Evolutionary conservation across 2,888 invertebrate genomes (phyloP).

Genomic region (Melipona beecheii): DNA sequence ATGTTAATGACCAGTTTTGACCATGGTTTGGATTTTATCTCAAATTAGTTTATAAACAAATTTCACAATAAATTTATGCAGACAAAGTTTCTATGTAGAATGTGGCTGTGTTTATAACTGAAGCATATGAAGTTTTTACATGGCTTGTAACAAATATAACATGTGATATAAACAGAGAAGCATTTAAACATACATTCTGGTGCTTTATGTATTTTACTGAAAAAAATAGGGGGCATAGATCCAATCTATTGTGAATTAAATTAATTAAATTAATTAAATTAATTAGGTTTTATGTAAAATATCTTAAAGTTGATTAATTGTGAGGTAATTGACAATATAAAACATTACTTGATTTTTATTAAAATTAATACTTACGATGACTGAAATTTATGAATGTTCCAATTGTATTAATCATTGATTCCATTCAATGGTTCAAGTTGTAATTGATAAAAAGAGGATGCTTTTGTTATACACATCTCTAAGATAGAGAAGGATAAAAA

Average conservation of each 20-base stretch:
- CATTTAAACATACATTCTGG: conserved; percentile 29
- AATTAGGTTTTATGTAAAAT: neutral
- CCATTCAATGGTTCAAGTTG: conserved; percentile 40
- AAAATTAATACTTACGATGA: conserved; percentile 28
- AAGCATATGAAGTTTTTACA: conserved; percentile 39
- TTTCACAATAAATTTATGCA: conserved; percentile 41
- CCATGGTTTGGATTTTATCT: conserved; percentile 35
- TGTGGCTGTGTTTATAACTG: conserved; percentile 35
- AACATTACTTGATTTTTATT: too few species aligned
- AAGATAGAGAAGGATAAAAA: conserved; percentile 33
- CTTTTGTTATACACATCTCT: conserved; percentile 50
- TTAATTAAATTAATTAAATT: neutral
- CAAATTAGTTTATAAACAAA: conserved; percentile 48
- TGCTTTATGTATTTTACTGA: conserved; percentile 31
- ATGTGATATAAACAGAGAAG: conserved; percentile 45
- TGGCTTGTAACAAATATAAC: conserved; percentile 45
- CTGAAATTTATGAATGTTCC: conserved; percentile 54
- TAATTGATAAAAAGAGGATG: conserved; percentile 44
- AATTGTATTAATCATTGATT: conserved; percentile 39
- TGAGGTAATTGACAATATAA: conserved; percentile 8
- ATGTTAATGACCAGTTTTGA: conserved; percentile 55
- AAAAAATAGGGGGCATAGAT: conserved; percentile 2
- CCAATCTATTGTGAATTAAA: neutral
- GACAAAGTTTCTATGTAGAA: conserved; percentile 52
- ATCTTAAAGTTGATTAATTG: conserved; percentile 20